Percentiles rank a stretch among this genome's conserved stretches.
Conservation (phyloP, 2,113 vertebrate genomes). For the Pyxicephalus adspersus region DNA sequence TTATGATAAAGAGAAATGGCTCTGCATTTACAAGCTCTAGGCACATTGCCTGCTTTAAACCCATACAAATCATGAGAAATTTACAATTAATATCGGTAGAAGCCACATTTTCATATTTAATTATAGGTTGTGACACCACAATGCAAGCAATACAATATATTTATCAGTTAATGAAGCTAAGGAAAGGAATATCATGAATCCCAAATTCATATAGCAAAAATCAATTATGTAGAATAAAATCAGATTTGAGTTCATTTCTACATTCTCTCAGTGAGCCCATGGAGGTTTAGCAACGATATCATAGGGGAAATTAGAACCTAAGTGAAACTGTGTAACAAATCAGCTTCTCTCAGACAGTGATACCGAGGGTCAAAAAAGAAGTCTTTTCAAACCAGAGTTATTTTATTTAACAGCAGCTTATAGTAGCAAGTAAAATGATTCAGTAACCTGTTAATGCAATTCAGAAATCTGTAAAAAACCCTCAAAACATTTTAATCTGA, state of each 20-base stretch:
- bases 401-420: too few relatives aligned
- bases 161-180: slow-evolving; percentile 24
- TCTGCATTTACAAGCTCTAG: neutral
- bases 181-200: slow-evolving; percentile 30
- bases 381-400: too few relatives aligned
- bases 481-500: too few relatives aligned
- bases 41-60: neutral
- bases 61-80: slow-evolving; percentile 26
- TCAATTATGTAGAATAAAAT: slow-evolving; percentile 47
- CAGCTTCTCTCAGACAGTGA: too few relatives aligned
- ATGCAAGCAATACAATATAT: slow-evolving; percentile 7
- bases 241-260: slow-evolving; percentile 18
- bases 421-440: too few relatives aligned
- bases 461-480: too few relatives aligned
- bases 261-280: slow-evolving; percentile 9
- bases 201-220: slow-evolving; percentile 19
- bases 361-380: too few relatives aligned
- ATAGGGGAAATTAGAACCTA: slow-evolving; percentile 25
- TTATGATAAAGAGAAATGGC: neutral
- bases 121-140: slow-evolving; percentile 17
- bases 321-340: neutral
- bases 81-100: slow-evolving; percentile 30
- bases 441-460: too few relatives aligned
- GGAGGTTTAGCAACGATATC: neutral
- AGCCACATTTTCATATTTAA: slow-evolving; percentile 21